Base-by-base conservation (phyloP, 64 coral and sea anemone genomes). In the Dendronephthya gigantea region DNA sequence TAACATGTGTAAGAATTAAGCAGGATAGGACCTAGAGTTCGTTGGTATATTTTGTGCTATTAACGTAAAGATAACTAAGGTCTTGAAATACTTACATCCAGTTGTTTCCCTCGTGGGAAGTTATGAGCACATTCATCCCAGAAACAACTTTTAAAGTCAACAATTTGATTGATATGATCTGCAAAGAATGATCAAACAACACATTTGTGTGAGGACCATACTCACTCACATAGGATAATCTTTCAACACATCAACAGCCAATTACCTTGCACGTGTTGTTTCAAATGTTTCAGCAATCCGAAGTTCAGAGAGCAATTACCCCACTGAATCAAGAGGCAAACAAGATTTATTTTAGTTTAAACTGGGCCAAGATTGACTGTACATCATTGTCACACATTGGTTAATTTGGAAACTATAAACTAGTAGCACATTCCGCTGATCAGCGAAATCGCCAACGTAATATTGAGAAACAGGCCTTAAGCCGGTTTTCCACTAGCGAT, bases 261-360 rank as follows among this genome's bases (percentile, higher is more conserved):
- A 6, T 62, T 33, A 79, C 72, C 72, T 79, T 79, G 72, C 4
- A 79, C 72, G 29, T 79, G 72, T 79, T 79, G 72, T 35, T 79
- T 79, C 22, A 79, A 79, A 38, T 79, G 72, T 4, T 79, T 79
- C n/a, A 79, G 22, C 1, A 79, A 19, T 15, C 72, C 72, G 37
- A 79, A 79, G 30, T 79, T 79, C 29, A 79, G 37, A 6, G 30
- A 36, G 13, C 72, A 79, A 79, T 79, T 19, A 10, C 15, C 72
- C 72, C 72, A 79, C 72, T 79, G 29, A 15, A n/a, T n/a, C n/a
- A n/a, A 79, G 29, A 79, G 0, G 0, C 9, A 79, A 29, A 35
- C 0, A 34, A 79, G 15, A 28, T 2, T 79, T 39, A 17, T n/a
- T n/a, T n/a, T n/a, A n/a, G n/a, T n/a, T n/a, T n/a, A n/a, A n/a